phyloP scores from a whole-genome alignment of 2,888 invertebrate species.

The Leucozona laternaria region DNA sequence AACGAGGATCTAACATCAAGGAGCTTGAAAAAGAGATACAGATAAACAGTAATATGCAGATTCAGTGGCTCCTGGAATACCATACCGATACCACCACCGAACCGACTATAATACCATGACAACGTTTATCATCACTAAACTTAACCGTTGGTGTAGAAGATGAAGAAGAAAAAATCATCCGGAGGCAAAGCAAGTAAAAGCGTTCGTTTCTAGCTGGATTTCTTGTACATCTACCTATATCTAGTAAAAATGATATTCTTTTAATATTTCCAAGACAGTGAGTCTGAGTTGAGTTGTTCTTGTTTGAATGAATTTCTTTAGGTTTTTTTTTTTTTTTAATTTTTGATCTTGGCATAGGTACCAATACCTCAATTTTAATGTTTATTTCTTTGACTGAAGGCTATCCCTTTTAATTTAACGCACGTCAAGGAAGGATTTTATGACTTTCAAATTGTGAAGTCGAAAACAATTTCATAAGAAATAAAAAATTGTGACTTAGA shows the following conservation, averaged over 20 bases:
- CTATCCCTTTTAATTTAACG: neutral
- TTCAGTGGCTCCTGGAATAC: conserved; percentile 29
- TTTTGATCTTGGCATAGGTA: neutral
- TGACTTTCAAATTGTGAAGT: neutral
- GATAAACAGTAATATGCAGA: conserved; percentile 21
- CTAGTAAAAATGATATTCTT: conserved; percentile 27
- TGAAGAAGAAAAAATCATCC: conserved; percentile 32
- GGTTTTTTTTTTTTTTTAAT: neutral
- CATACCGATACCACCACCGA: neutral
- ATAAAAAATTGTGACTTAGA: too few relatives aligned
- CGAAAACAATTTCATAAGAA: neutral
- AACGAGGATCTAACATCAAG: neutral
- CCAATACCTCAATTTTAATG: neutral
- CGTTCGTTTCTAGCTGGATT: neutral
- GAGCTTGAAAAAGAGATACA: neutral
- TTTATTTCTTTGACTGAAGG: neutral
- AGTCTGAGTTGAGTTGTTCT: neutral
- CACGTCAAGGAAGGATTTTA: neutral
- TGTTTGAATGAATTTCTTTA: neutral
- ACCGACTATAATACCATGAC: conserved; percentile 18
- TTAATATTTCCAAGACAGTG: conserved; percentile 41
- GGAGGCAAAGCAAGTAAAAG: conserved; percentile 13
- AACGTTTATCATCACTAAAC: conserved; percentile 54
- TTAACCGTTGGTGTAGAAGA: conserved; percentile 12
- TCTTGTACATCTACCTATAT: neutral